Conservation (phyloP, 2,113 vertebrate species). For the Numida meleagris region DNA sequence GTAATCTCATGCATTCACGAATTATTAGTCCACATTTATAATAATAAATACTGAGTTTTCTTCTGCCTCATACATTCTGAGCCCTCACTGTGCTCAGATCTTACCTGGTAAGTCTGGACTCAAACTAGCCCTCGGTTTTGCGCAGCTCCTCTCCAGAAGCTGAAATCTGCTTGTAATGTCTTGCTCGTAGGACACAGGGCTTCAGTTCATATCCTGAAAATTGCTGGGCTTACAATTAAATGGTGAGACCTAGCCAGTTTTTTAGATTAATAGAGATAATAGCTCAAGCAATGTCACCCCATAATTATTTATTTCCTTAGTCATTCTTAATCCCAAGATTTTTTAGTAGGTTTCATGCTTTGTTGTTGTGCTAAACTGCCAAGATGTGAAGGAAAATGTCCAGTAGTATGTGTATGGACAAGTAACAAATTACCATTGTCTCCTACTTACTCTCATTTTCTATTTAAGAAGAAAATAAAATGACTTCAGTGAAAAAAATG, state of each 20-base stretch:
- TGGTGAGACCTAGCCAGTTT: neutral
- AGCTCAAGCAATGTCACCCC: neutral
- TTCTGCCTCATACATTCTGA: neutral
- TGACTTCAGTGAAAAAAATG: neutral
- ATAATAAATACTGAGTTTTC: neutral
- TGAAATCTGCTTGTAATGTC: neutral
- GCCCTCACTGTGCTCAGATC: neutral
- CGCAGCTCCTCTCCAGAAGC: neutral
- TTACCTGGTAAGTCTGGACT: neutral
- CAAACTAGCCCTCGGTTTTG: neutral
- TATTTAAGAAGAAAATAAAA: neutral
- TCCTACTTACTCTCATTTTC: neutral
- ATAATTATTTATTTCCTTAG: neutral
- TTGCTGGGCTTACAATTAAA: neutral
- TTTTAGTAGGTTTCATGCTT: neutral
- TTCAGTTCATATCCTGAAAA: neutral
- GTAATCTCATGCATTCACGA: neutral
- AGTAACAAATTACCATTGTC: neutral
- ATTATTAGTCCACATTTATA: neutral
- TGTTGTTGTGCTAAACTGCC: neutral
- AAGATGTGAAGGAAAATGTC: neutral
- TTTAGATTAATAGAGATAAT: neutral
- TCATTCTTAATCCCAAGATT: neutral
- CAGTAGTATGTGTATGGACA: neutral
- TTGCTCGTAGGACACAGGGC: neutral